These are phyloP conservation scores for Drosophila quasianomalipes DNA, from an alignment of 2,888 invertebrate genomes.

Conservation along the genomic window DNA sequence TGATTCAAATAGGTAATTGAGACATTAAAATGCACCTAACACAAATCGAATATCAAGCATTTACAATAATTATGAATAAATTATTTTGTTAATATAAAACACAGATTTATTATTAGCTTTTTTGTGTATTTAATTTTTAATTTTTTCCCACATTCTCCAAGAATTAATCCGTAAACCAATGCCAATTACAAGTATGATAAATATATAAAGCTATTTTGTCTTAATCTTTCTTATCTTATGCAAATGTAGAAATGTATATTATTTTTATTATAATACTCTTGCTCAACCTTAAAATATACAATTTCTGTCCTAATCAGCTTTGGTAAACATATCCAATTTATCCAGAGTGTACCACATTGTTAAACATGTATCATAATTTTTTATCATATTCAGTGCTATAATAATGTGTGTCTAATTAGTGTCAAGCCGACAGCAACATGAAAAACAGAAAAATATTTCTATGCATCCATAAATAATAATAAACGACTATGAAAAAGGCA, in stretches of 20 bases:
- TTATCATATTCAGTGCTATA: background rate
- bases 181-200: background rate
- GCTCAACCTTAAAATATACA: background rate
- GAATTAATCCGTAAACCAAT: too few species aligned
- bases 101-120: background rate
- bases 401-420: conserved; percentile 34
- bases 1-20: background rate
- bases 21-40: background rate
- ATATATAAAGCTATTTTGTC: background rate
- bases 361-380: background rate
- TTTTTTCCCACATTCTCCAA: too few species aligned
- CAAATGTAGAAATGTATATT: background rate
- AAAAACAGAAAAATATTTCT: conserved; percentile 11
- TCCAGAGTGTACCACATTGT: background rate
- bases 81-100: background rate
- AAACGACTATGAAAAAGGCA: conserved; percentile 29
- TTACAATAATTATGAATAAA: background rate
- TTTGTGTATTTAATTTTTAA: too few species aligned
- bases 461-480: conserved; percentile 64
- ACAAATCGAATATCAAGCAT: background rate
- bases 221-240: background rate
- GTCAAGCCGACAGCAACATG: conserved; percentile 14
- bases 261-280: background rate
- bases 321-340: background rate
- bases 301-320: background rate